Base-by-base conservation (phyloP, 37 sponge, comb jelly and placozoan genomes). In the Beroe forskalii region DNA sequence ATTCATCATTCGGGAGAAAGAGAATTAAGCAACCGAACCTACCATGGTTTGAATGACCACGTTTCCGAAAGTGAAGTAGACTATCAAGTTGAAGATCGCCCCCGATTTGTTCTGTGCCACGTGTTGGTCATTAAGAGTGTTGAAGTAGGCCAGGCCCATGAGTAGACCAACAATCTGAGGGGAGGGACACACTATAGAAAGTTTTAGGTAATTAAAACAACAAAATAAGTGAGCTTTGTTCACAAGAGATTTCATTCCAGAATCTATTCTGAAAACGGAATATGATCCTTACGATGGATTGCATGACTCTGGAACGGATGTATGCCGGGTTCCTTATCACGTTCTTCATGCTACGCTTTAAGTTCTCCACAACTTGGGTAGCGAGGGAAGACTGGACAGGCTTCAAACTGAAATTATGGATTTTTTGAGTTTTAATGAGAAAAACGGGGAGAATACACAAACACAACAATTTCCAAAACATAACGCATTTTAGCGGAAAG, bases 41-140 rank as follows among this genome's bases (percentile, higher is more conserved):
- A 80, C 86, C 86, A 80, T 41, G 55, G 55, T 44, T 66, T 66
- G 67, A 62, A 32, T 62, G 28, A 60, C 41, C 2, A 90, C 30
- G 64, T 60, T 66, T 12, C 64, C 61, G 25, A 90, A 66, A 8
- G 90, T 66, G 23, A 62, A 66, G 37, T 62, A 42, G 61, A 64
- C 64, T 24, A 90, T 27, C 24, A 90, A 40, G 37, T 42, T 42
- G 42, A 90, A 90, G 25, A 90, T 17, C 33, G 64, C 90, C 2
- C 90, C 90, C 2, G 90, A 38, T 22, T 66, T 64, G 44, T 90
- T 90, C 42, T 90, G 90, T 20, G 67, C 66, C 24, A 38, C 90
- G 8, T 62, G 62, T 38, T 62, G 41, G 36, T 90, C 66, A 25
- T 80, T 80, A n/a, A 12, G n/a, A 4, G 86, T 80, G 86, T 90